Base-by-base conservation (phyloP, 2,888 invertebrate genomes). In the Tachina fera region DNA sequence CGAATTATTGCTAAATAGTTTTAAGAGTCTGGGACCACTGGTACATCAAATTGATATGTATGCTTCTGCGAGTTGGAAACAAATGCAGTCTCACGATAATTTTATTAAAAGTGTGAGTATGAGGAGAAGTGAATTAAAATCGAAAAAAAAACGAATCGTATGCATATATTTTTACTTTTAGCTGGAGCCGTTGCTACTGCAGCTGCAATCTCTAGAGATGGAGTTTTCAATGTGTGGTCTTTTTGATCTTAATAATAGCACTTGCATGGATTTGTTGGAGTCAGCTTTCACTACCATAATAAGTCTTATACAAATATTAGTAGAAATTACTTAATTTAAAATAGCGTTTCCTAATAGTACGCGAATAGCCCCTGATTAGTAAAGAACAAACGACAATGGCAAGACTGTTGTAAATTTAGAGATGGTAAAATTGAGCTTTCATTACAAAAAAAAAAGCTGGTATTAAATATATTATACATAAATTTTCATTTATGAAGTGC, bases 161-260 rank as follows among this genome's bases (percentile, higher is more conserved):
- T 61, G 6, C 3, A n/a, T 6, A 31, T 56, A 19, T 19, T 71
- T 13, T 47, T 39, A 19, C 8, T 75, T 61, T 8, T 6, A 80
- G 90, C 49, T 90, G 45, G 89, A 90, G 9, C 1, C 13, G 0
- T 63, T 77, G 4, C 11, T 70, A 1, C 6, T 85, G 47, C 72
- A 78, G 31, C 9, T 70, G 5, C 63, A 56, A 14, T 41, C 45
- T n/a, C 72, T 60, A 5, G 41, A 56, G 3, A 51, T 81, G 16
- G 47, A 31, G 13, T 41, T 78, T 41, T 63, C 22, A 19, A 22
- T 85, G 31, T 81, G 56, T 39, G 85, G 85, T 4, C 14, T 81
- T 14, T 82, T 85, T n/a, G 61, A 75, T 6, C 68, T 85, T 13
- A 58, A 22, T 11, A 74, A 81, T n/a, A 22, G 43, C 3, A 77